Evolutionary conservation across 2,113 vertebrate species (phyloP).

Genomic region (Parus major): DNA sequence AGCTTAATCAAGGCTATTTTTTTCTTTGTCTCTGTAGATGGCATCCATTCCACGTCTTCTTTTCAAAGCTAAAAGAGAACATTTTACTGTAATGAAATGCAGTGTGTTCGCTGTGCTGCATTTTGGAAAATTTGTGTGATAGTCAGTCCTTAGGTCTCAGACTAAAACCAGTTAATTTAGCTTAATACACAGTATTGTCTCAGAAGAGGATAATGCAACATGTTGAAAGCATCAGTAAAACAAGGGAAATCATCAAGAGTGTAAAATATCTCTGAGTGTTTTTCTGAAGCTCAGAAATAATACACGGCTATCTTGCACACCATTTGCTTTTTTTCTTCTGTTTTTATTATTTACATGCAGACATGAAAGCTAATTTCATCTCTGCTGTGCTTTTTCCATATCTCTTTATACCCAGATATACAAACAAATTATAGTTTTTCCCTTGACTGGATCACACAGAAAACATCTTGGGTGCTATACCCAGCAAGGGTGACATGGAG

Average conservation of each 20-base stretch:
- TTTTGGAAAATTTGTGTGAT: not conserved
- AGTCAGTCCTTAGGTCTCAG: not conserved
- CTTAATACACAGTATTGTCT: not conserved
- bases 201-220: not conserved
- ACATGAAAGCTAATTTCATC: not conserved
- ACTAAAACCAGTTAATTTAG: not conserved
- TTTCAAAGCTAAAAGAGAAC: not conserved
- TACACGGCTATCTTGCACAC: not conserved
- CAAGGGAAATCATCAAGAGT: not conserved
- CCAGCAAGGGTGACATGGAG: not conserved
- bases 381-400: not conserved
- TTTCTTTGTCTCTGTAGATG: not conserved
- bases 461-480: not conserved
- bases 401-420: not conserved
- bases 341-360: not conserved
- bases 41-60: not conserved
- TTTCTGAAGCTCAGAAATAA: not conserved
- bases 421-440: not conserved
- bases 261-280: not conserved
- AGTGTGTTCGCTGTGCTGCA: not conserved
- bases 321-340: not conserved
- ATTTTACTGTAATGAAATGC: not conserved
- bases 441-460: not conserved
- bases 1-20: not conserved
- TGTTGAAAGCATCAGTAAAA: not conserved